Evolutionary conservation across 2,797 vertebrate species (phyloP), one percentile per base, ranked within the genome.

Genomic region (Pyrrhura leucotis): DNA sequence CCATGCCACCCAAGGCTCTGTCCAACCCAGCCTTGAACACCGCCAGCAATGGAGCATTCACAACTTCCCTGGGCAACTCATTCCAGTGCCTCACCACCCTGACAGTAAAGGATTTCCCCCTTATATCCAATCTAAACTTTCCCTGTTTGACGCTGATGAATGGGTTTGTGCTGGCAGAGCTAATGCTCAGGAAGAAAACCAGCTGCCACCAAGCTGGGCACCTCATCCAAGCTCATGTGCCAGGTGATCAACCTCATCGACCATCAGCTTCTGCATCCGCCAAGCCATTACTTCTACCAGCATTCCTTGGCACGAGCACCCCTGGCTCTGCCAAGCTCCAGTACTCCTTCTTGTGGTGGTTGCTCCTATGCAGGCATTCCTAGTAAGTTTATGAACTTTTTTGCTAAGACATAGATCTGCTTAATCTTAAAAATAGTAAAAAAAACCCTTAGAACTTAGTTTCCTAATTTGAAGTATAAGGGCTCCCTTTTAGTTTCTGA

Each of bases 171-270:
- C 53, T 95, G 82, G 89, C 23, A 53, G 63, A 86, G 63, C 28
- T 89, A 85, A 94, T 72, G 79, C 66, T 85, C 22, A 84, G 58
- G 68, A 88, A 89, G 88, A 92, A 96, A 94, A 87, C 66, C 81
- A 85, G 74, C 71, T 93, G 94, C 82, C 71, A 82, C 63, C 67
- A 92, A 83, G 81, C 71, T 89, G 67, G 51, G 47, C 14, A 85
- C 14, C 40, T 74, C 88, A 45, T 63, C 48, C 93, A 87, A 71
- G 62, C 39, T 71, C 0, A 0, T 6, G 18, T 86, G 50, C 71
- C 85, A 91, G 67, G 90, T 73, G 51, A 48, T 42, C 88, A 87
- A 39, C 74, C 59, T 76, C 87, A 92, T 26, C 1, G 1, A 68
- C 73, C 48, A 67, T 28, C 56, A 58, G 22, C 39, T 90, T 44